phyloP scores from a whole-genome alignment of 2,113 vertebrate species.

The Rhadina sibilatrix region DNA sequence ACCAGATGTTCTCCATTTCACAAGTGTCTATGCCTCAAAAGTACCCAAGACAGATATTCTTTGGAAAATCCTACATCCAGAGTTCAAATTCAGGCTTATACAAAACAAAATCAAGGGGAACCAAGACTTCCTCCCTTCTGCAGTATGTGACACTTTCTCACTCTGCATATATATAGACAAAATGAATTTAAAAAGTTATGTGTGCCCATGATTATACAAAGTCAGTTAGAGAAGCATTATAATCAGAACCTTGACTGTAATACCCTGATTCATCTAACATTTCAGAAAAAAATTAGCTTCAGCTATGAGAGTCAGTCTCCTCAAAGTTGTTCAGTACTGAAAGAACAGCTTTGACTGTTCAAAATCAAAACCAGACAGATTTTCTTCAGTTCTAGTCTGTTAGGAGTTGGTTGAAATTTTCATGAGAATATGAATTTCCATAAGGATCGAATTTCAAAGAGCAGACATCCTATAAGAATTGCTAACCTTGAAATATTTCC shows the following conservation, averaged over 20 bases:
- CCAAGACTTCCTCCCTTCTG: neutral
- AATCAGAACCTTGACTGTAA: neutral
- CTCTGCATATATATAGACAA: neutral
- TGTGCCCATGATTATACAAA: neutral
- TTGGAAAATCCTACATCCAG: neutral
- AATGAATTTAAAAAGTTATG: neutral
- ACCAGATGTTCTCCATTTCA: conserved; percentile 17
- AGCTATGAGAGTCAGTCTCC: neutral
- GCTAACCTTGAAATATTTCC: conserved; percentile 23
- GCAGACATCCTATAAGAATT: conserved; percentile 24
- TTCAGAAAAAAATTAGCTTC: neutral
- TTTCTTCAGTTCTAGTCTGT: neutral
- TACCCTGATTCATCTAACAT: neutral
- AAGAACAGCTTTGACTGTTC: neutral
- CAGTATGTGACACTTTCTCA: neutral
- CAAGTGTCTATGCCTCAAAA: neutral
- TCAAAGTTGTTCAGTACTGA: neutral
- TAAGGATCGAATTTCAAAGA: conserved; percentile 31
- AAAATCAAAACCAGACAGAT: conserved; percentile 49
- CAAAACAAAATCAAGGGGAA: neutral
- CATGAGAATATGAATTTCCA: conserved; percentile 48
- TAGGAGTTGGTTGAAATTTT: conserved; percentile 14
- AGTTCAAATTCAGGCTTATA: conserved; percentile 2
- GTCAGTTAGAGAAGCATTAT: neutral
- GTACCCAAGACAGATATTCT: neutral